Conservation (phyloP, 2,113 vertebrate species). For the Riparia riparia region DNA sequence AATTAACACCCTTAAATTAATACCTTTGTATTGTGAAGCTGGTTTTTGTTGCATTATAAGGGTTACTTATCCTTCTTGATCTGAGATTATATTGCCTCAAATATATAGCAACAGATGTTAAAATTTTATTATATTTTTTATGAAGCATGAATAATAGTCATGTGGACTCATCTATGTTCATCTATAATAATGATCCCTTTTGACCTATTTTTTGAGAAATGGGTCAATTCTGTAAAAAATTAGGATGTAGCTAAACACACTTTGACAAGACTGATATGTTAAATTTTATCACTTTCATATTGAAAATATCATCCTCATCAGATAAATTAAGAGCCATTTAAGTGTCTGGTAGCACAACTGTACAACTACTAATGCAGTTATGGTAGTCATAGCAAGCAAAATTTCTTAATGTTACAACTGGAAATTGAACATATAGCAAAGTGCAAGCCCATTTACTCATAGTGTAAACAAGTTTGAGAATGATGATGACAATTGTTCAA, state of each 20-base stretch:
- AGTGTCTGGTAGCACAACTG: background rate
- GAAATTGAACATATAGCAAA: background rate
- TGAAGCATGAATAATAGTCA: background rate
- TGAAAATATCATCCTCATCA: background rate
- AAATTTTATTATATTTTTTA: slow-evolving; percentile 23
- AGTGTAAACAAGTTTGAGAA: background rate
- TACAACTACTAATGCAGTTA: background rate
- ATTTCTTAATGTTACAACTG: background rate
- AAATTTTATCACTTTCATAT: background rate
- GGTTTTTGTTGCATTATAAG: background rate
- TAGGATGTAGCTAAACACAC: background rate
- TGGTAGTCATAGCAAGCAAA: background rate
- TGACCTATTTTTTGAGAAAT: background rate
- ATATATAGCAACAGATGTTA: background rate
- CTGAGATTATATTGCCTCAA: background rate
- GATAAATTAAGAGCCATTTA: background rate
- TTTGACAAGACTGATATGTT: background rate
- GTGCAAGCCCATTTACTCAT: background rate
- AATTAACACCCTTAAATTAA: slow-evolving; percentile 3
- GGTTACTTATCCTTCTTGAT: background rate
- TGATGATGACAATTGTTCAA: background rate
- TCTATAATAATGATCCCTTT: background rate
- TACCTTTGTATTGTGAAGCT: background rate
- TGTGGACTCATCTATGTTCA: background rate
- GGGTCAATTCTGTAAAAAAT: background rate